phyloP scores from a whole-genome alignment of 2,113 vertebrate genomes.

The Pteronura brasiliensis region DNA sequence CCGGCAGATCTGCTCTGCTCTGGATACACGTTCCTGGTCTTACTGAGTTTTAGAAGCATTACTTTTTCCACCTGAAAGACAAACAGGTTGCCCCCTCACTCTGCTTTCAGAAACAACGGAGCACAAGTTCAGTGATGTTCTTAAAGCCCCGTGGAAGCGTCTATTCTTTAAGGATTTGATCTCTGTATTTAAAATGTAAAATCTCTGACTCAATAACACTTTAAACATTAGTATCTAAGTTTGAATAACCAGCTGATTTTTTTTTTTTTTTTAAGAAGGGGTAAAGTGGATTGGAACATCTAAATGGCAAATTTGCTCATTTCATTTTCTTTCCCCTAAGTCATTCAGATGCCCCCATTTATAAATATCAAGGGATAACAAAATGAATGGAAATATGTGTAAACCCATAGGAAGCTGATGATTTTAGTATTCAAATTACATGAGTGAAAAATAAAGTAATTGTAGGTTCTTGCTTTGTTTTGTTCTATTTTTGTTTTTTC shows the following conservation, averaged over 20 bases:
- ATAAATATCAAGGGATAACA: neutral
- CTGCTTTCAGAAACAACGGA: neutral
- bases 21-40: neutral
- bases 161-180: neutral
- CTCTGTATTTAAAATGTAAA: constrained; percentile 32
- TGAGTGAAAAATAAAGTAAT: neutral
- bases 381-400: neutral
- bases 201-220: neutral
- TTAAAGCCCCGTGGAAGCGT: neutral
- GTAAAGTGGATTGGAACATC: neutral
- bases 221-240: neutral
- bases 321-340: neutral
- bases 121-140: neutral
- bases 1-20: neutral
- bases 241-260: neutral
- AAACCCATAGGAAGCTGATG: neutral
- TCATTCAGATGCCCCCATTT: neutral
- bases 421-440: neutral
- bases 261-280: constrained; percentile 31
- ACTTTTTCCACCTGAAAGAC: neutral
- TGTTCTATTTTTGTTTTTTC: neutral
- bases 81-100: neutral
- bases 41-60: neutral
- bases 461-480: neutral
- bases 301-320: neutral